Evolutionary conservation across 2,113 vertebrate genomes (phyloP).

Genomic region (Notarius lentiginosus): DNA sequence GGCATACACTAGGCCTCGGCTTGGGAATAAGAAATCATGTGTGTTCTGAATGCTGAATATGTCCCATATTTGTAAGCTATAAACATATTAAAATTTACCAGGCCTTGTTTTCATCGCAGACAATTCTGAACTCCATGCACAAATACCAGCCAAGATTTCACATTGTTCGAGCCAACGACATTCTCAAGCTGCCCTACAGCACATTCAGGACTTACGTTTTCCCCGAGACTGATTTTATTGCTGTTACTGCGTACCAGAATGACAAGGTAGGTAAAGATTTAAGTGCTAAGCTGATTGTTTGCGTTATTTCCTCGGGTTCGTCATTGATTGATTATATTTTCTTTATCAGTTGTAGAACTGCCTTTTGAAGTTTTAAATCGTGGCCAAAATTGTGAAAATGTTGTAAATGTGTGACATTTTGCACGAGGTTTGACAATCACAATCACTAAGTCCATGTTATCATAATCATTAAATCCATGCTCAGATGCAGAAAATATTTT

Average conservation of each 20-base stretch:
- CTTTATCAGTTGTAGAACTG: neutral
- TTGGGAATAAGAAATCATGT: neutral
- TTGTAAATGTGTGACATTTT: neutral
- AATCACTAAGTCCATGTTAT: neutral
- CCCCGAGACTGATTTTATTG: slow-evolving; percentile 97
- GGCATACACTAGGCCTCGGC: neutral
- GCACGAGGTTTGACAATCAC: too few relatives aligned
- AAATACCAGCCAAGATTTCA: slow-evolving; percentile 99
- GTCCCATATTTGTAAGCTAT: neutral
- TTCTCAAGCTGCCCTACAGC: slow-evolving; percentile 95
- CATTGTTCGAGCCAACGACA: slow-evolving; percentile 96
- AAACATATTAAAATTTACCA: slow-evolving; percentile 9
- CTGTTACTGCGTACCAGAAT: slow-evolving; percentile 98
- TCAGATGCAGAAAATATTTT: neutral
- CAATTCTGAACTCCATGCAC: slow-evolving; percentile 98
- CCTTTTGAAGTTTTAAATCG: neutral
- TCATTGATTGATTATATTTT: neutral
- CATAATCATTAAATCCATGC: neutral
- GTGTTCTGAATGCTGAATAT: neutral
- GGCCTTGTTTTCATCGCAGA: slow-evolving; percentile 73
- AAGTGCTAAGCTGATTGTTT: neutral
- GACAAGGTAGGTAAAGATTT: slow-evolving; percentile 85
- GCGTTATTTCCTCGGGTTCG: neutral
- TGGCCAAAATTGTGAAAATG: neutral
- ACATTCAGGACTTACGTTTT: slow-evolving; percentile 98